A percentile compares a stretch with the other conserved stretches of the same genome.
These are phyloP conservation scores for Tenrec ecaudatus DNA, from an alignment of 2,113 vertebrate genomes.

Conservation along the genomic window DNA sequence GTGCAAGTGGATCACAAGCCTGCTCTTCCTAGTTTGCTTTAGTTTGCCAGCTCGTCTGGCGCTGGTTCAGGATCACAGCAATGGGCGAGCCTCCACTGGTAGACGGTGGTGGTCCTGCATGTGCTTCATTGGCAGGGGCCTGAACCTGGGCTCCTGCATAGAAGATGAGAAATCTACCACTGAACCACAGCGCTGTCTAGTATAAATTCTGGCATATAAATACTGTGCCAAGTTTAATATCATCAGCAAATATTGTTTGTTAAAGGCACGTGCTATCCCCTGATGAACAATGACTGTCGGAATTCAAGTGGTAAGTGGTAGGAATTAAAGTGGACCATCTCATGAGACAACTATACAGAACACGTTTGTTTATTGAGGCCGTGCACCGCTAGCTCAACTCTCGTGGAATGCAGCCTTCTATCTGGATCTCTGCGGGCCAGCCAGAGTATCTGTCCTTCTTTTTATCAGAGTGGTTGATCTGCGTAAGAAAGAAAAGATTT, in stretches of 20 bases:
- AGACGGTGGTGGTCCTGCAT: neutral
- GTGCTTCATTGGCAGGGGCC: neutral
- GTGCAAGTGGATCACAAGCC: neutral
- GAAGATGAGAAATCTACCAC: neutral
- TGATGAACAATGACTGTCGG: neutral
- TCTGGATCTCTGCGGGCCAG: conserved; percentile 89
- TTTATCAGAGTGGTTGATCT: conserved; percentile 86
- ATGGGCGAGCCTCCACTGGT: neutral
- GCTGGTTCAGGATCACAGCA: neutral
- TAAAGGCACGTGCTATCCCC: neutral
- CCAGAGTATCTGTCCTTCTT: conserved; percentile 81
- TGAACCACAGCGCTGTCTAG: neutral
- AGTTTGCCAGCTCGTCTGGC: neutral
- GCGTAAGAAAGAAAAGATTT: neutral
- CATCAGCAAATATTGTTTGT: neutral
- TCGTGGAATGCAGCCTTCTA: conserved; percentile 87
- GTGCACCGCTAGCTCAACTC: conserved; percentile 20
- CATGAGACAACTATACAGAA: neutral
- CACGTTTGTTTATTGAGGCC: neutral
- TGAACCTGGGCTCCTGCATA: neutral
- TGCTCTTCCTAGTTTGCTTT: neutral
- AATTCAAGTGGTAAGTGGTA: neutral
- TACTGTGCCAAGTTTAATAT: too few relatives aligned
- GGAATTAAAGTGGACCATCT: neutral
- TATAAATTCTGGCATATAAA: neutral